These are phyloP conservation scores for Cephalopachus bancanus DNA, from an alignment of 2,797 vertebrate genomes.

Conservation along the genomic window DNA sequence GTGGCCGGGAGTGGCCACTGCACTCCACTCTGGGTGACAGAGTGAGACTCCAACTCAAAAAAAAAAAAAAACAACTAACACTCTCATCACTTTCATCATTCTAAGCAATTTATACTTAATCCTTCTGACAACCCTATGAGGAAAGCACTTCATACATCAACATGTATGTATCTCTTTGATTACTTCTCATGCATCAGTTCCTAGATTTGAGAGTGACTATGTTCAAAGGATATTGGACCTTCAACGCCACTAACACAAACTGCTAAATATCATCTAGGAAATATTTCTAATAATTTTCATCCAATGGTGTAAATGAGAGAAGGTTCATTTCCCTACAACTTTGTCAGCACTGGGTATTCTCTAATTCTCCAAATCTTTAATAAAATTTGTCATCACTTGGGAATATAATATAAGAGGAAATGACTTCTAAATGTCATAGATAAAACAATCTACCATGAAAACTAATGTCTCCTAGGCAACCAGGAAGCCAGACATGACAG, in stretches of 20 bases:
- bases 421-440: slow-evolving; percentile 29
- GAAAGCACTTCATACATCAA: not conserved
- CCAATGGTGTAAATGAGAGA: not conserved
- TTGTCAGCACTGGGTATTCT: slow-evolving; percentile 34
- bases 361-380: slow-evolving; percentile 4
- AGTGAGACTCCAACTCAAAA: no score
- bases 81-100: not conserved
- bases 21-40: no score
- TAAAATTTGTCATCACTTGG: slow-evolving; percentile 37
- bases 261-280: slow-evolving; percentile 7
- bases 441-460: slow-evolving; percentile 60
- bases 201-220: slow-evolving; percentile 36
- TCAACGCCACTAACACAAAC: not conserved
- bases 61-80: no score
- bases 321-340: slow-evolving; percentile 25
- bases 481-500: not conserved
- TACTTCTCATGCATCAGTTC: not conserved
- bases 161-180: not conserved
- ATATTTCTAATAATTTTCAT: slow-evolving; percentile 1
- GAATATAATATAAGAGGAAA: slow-evolving; percentile 26
- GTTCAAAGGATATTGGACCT: slow-evolving; percentile 33
- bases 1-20: no score
- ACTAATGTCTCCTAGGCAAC: slow-evolving; percentile 51
- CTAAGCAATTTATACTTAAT: not conserved
- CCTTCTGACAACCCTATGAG: not conserved